These are phyloP conservation scores for Prenolepis imparis DNA, from an alignment of 2,888 invertebrate genomes.

Conservation along the genomic window DNA sequence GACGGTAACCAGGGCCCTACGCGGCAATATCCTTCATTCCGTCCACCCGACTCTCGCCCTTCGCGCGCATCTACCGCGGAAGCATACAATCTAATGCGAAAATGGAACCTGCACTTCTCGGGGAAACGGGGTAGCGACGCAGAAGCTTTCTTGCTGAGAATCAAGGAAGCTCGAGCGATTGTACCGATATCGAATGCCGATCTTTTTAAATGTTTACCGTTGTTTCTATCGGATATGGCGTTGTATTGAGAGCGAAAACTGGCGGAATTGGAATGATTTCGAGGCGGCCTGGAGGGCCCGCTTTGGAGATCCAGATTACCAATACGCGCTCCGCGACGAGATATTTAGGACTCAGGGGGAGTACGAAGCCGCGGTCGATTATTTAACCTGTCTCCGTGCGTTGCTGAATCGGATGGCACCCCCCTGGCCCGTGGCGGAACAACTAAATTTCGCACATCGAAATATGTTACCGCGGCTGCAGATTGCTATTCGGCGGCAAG, in stretches of 20 bases:
- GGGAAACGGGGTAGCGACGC: not conserved
- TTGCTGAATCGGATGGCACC: not conserved
- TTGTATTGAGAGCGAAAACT: not conserved
- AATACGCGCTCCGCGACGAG: not conserved
- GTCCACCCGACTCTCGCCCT: too few species aligned
- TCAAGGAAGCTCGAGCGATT: not conserved
- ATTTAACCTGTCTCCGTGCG: not conserved
- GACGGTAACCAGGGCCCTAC: too few species aligned
- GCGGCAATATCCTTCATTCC: too few species aligned
- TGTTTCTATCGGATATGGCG: not conserved
- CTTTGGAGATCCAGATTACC: not conserved
- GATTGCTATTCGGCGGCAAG: not conserved
- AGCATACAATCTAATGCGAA: not conserved
- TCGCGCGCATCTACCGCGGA: not conserved
- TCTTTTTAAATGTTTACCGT: not conserved
- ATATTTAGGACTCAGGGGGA: not conserved
- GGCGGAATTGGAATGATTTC: not conserved
- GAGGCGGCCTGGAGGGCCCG: not conserved
- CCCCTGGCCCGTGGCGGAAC: not conserved
- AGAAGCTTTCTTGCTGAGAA: not conserved
- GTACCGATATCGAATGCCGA: not conserved
- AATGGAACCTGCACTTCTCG: too few species aligned
- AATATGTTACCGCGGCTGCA: not conserved
- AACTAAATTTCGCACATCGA: not conserved
- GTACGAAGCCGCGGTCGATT: not conserved